Evolutionary conservation across 2,113 vertebrate species (phyloP).

Genomic region (Poecile atricapillus): DNA sequence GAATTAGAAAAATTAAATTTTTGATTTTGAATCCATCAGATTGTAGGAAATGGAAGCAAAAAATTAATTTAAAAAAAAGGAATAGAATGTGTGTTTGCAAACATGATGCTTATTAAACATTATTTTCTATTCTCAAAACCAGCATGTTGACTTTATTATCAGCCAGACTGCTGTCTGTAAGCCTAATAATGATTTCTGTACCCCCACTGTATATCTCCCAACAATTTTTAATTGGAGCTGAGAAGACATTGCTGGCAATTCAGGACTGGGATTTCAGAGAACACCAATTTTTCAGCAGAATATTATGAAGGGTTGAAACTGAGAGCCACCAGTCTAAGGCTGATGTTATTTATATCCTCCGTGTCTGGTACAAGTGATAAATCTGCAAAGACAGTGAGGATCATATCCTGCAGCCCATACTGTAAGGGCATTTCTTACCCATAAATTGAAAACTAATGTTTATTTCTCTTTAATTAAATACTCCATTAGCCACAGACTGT

Average conservation of each 20-base stretch:
- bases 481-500: background rate
- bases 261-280: background rate
- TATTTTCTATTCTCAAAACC: background rate
- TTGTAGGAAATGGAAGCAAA: slow-evolving; percentile 7
- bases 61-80: background rate
- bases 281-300: background rate
- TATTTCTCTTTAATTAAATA: slow-evolving; percentile 42
- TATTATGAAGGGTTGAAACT: background rate
- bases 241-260: background rate
- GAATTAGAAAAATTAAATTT: background rate
- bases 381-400: slow-evolving; percentile 5
- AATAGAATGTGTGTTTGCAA: background rate
- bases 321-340: background rate
- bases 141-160: background rate
- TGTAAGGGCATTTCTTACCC: background rate
- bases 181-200: background rate
- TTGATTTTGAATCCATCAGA: background rate
- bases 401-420: background rate
- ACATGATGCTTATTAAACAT: background rate
- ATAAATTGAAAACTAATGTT: background rate
- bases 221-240: background rate
- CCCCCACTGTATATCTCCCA: background rate
- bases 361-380: background rate
- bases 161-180: background rate
- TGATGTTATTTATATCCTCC: slow-evolving; percentile 14